Percentiles rank a stretch among this genome's conserved stretches.
phyloP scores from a whole-genome alignment of 2,113 vertebrate genomes.

The Clarias magur region DNA sequence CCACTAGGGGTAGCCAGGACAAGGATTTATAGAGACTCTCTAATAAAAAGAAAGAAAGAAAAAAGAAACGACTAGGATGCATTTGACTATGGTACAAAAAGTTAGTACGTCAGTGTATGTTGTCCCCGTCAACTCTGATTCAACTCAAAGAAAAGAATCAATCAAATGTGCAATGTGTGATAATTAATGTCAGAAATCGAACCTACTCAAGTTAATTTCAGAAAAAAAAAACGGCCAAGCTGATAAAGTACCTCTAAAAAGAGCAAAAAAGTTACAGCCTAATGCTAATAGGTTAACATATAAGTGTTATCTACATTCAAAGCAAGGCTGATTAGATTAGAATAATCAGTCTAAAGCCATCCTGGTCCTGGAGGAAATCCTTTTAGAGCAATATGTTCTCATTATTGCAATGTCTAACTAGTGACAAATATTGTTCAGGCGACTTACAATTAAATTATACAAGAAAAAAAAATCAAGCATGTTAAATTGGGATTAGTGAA shows the following conservation, averaged over 20 bases:
- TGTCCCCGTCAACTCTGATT: background rate
- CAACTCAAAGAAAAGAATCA: background rate
- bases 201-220: background rate
- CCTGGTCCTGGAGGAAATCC: background rate
- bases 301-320: background rate
- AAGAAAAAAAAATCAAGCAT: background rate
- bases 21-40: background rate
- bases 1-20: background rate
- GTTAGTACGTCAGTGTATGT: background rate
- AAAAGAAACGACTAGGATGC: background rate
- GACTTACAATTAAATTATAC: background rate
- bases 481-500: too few relatives aligned
- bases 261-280: background rate
- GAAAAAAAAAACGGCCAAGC: background rate
- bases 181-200: background rate
- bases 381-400: background rate
- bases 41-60: too few relatives aligned
- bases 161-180: background rate
- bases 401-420: background rate
- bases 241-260: background rate
- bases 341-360: background rate
- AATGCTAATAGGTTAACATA: background rate
- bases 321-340: background rate
- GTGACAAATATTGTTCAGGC: background rate
- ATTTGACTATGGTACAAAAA: background rate